Evolutionary conservation across 2,888 invertebrate species (phyloP), one percentile per base, ranked within the genome.

Genomic region (Drosophila mayaguana): DNA sequence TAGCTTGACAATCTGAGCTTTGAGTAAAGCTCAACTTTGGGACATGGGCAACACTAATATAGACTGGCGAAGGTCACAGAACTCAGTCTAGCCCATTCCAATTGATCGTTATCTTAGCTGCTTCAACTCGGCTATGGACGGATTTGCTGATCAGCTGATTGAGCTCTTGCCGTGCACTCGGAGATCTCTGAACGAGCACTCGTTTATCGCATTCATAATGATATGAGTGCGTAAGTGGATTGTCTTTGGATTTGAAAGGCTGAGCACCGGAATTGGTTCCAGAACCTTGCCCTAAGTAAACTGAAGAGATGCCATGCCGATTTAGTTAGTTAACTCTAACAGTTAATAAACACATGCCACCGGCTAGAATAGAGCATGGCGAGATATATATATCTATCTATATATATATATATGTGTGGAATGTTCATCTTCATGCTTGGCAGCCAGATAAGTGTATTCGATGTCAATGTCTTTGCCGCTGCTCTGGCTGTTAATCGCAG

Each of bases 281-380:
- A 80, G 71, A 80, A 64, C 46, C 80, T 57, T 78, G 77, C 77
- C 34, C 66, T 80, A 40, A 63, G 60, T 69, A 80, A 70, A 66
- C 34, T 54, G 40, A 38, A 12, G 25, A 18, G 36, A 36, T 36
- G 36, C 36, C 36, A 14, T 14, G 14, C 36, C 36, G 89, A 89
- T 88, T 85, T 89, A 85, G 89, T 85, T 88, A 81, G 84, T 85
- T 89, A 89, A 89, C 85, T 85, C 89, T 89, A 85, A 85, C 84
- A 89, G 84, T 85, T 85, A 84, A 84, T 89, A 84, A 75, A 84
- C 89, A 89, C 82, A 74, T 83, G 34, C 32, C n/a, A 14, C 18
- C 43, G 16, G 38, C 46, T 18, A 14, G 50, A 22, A 38, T 40
- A 4, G 18, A 25, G 9, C 34, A 11, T 9, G 34, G 11, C 1